Base-by-base conservation (phyloP, 2,113 vertebrate species). In the Maylandia zebra region DNA sequence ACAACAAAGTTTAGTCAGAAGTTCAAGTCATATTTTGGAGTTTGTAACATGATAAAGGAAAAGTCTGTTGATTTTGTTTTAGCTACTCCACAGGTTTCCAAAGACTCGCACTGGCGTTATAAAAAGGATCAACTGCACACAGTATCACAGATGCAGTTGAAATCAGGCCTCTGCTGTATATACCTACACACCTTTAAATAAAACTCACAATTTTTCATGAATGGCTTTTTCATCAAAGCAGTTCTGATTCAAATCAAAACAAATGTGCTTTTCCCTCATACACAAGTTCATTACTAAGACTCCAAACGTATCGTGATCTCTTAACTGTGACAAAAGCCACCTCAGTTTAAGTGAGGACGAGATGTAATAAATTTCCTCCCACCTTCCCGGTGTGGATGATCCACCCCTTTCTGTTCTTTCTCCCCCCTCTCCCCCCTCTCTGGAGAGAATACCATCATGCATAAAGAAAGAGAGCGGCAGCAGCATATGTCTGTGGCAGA, bases 401-500 rank as follows among this genome's bases (percentile, higher is more conserved):
- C 84, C 64, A 86, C 81, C 83, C 86, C 90, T 86, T 22, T 85
- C 80, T 85, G 43, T 81, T 82, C 90, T 80, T 22, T 69, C 81
- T 87, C 5, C 69, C 38, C 45, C 22, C 38, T 83, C 82, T 83
- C 80, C n/a, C 56, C 84, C 82, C 86, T 94, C 94, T 94, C 91
- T 81, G 92, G 93, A 94, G 95, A 95, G 90, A 89, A 86, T n/a
- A 83, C 86, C 93, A 90, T 94, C 94, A 91, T 78, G 84, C 90
- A 90, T 92, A 86, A 85, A 92, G 92, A 87, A 78, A 91, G 92
- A 19, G 87, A 91, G 88, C 82, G 85, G 93, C 90, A 87, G 91
- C 88, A 93, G 94, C 94, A 94, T 95, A 95, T 94, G 94, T 96
- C 91, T 94, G 90, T 56, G 36, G 88, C 83, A 24, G 88, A 87